A percentile compares a stretch with the other conserved stretches of the same genome.
Evolutionary conservation across 1,140 invertebrate genomes (phyloP).

Genomic region (Leptestheria dahalacensis): DNA sequence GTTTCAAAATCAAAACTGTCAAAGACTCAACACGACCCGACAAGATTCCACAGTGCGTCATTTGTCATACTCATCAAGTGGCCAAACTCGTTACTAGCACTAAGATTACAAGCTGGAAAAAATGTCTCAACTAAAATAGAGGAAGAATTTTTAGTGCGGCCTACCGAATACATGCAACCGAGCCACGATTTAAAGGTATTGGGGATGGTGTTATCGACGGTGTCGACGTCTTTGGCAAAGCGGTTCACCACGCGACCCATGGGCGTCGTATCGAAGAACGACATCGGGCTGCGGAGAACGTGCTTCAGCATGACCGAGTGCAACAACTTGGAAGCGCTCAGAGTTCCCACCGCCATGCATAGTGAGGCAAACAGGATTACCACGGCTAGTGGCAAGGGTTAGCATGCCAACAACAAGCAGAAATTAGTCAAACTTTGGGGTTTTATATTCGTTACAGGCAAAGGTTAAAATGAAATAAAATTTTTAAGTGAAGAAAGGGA

Average conservation of each 20-base stretch:
- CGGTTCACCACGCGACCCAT: slow-evolving; percentile 67
- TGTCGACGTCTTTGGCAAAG: slow-evolving; percentile 70
- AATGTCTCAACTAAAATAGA: neutral
- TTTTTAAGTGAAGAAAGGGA: too few relatives aligned
- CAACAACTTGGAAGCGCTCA: slow-evolving; percentile 35
- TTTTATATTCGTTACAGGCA: too few relatives aligned
- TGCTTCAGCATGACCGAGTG: slow-evolving; percentile 36
- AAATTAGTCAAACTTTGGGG: too few relatives aligned
- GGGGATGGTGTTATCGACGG: slow-evolving; percentile 46
- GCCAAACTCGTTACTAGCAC: too few relatives aligned
- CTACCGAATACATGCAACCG: slow-evolving; percentile 35
- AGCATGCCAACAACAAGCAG: slow-evolving; percentile 1
- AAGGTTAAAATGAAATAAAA: too few relatives aligned
- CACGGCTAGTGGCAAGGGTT: slow-evolving; percentile 26
- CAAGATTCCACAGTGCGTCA: too few relatives aligned
- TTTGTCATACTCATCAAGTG: too few relatives aligned
- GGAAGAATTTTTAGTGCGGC: slow-evolving; percentile 19
- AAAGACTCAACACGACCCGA: too few relatives aligned
- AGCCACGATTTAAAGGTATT: slow-evolving; percentile 34
- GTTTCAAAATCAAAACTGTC: too few relatives aligned
- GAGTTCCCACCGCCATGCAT: slow-evolving; percentile 27
- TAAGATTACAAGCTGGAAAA: too few relatives aligned
- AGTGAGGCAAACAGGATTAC: slow-evolving; percentile 25
- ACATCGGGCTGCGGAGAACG: slow-evolving; percentile 45
- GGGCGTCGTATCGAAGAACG: slow-evolving; percentile 76